Base-by-base conservation (phyloP, 2,888 invertebrate genomes). In the Drosophila hamatofila region DNA sequence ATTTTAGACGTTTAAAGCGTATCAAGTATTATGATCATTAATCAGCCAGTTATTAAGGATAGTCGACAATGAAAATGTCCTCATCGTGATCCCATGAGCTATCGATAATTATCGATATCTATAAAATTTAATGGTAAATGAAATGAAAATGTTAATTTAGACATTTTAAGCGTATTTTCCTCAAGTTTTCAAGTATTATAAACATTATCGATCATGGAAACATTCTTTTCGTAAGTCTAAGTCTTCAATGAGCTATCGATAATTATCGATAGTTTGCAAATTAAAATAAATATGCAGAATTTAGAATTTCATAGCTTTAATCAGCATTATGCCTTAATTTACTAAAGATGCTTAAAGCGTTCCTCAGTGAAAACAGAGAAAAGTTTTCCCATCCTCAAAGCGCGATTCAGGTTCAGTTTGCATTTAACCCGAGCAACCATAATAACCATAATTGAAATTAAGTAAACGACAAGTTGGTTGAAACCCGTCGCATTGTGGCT, bases 391-490 rank as follows among this genome's bases (percentile, higher is more conserved):
- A 37, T 52, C 12, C n/a, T 23, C n/a, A 46, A 23, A 21, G 25
- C 54, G 8, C 11, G 25, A 21, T 39, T 21, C 33, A 14, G 39
- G 55, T 57, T 61, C 58, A 58, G 62, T 16, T 68, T 52, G 52
- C 56, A 66, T 52, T 59, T 63, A 80, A 61, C 51, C 51, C 35
- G 57, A 60, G 73, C 68, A 59, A 61, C 63, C 65, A 64, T 71
- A 75, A n/a, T n/a, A 74, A 68, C 70, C 35, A 52, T 83, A 83
- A 78, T 74, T 74, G 65, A 83, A 81, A 68, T 80, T 70, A 70
- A 74, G 71, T 74, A 74, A 83, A 71, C 64, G 67, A 67, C 65
- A 61, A 61, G 51, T 55, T 62, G 61, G 46, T 27, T 35, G 37
- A 65, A 44, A 21, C 30, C 37, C 44, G 16, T 9, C 30, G 11